Percentiles rank a stretch among this genome's conserved stretches.
phyloP scores from a whole-genome alignment of 2,888 invertebrate species.

The Scrobipalpa costella region DNA sequence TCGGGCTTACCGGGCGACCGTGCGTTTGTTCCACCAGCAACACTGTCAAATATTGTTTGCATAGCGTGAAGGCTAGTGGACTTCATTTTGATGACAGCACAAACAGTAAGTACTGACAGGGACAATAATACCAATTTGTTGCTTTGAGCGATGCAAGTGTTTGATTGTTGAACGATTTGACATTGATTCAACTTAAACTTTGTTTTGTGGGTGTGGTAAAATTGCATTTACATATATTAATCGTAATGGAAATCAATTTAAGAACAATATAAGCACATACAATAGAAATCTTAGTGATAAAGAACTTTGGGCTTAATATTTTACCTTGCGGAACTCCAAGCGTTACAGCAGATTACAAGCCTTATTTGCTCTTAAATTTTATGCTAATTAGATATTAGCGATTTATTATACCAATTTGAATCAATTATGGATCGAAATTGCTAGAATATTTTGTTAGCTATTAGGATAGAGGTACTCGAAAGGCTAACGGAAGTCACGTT shows the following conservation, averaged over 20 bases:
- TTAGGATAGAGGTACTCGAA: constrained; percentile 33
- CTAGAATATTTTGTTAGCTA: neutral
- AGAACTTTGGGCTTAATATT: neutral
- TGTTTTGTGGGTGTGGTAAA: no score
- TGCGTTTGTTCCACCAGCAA: neutral
- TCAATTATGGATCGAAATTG: constrained; percentile 6
- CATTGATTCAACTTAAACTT: neutral
- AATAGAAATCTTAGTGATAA: neutral
- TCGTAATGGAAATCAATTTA: neutral
- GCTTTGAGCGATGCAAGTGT: neutral
- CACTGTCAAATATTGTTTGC: constrained; percentile 15
- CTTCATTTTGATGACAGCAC: neutral
- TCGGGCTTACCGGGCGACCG: neutral
- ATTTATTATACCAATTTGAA: neutral
- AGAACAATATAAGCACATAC: neutral
- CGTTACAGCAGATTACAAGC: neutral
- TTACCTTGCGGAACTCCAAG: neutral
- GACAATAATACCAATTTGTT: constrained; percentile 6
- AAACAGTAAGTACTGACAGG: constrained; percentile 5
- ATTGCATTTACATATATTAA: neutral
- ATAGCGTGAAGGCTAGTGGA: constrained; percentile 18
- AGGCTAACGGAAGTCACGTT: constrained; percentile 52
- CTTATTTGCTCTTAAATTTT: neutral
- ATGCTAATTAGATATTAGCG: neutral
- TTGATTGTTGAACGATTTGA: neutral